Evolutionary conservation across 2,113 vertebrate species (phyloP).

Genomic region (Sclerurus mexicanus): DNA sequence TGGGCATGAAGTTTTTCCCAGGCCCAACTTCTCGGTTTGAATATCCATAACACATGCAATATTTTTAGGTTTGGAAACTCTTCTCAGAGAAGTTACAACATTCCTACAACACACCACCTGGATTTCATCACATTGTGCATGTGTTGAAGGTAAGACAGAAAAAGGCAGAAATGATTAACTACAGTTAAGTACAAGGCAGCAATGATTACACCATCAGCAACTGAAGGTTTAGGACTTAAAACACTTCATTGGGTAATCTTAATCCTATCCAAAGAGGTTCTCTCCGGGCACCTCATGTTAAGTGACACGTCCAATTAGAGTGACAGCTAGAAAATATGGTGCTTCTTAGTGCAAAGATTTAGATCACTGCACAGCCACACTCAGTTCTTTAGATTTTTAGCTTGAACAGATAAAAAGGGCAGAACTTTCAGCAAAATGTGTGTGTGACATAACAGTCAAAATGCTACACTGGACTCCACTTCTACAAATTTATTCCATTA

Average conservation of each 20-base stretch:
- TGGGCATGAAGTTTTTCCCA: background rate
- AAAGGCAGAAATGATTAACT: constrained; percentile 56
- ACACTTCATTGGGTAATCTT: constrained; percentile 70
- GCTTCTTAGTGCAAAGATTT: constrained; percentile 29
- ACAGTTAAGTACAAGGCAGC: constrained; percentile 20
- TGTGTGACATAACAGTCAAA: background rate
- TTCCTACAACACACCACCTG: background rate
- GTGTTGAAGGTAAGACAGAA: background rate
- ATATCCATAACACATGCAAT: constrained; percentile 37
- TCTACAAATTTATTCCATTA: fast-evolving
- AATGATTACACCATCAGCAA: constrained; percentile 68
- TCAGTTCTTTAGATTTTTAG: background rate
- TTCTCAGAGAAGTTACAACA: background rate
- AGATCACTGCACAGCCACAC: background rate
- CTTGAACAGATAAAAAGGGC: background rate
- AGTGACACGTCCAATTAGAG: constrained; percentile 81
- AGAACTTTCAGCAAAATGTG: background rate
- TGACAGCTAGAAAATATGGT: constrained; percentile 70
- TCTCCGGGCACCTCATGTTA: constrained; percentile 79
- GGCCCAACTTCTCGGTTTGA: background rate
- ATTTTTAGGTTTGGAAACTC: background rate
- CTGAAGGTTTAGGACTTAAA: constrained; percentile 68
- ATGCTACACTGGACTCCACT: background rate
- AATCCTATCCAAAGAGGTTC: constrained; percentile 72
- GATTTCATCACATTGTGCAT: background rate